A percentile compares a stretch with the other conserved stretches of the same genome.
These are phyloP conservation scores for Mus caroli DNA, from an alignment of 2,797 vertebrate species.

Conservation along the genomic window DNA sequence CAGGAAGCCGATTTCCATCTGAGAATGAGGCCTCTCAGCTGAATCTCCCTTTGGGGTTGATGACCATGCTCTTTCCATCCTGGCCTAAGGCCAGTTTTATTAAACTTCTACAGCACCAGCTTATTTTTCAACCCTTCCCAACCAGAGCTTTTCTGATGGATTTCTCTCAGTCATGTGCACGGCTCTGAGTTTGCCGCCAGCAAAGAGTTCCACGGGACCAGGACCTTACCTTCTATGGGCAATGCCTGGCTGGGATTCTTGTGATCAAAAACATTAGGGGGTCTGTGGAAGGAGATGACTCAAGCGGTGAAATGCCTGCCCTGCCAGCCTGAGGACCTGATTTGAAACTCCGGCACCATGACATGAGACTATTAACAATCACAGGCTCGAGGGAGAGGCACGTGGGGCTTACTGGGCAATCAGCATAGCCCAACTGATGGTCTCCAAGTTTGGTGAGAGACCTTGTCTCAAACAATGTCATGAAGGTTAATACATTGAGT, in stretches of 20 bases:
- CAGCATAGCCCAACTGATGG: background rate
- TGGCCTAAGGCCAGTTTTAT: slow-evolving; percentile 75
- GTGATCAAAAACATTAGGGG: slow-evolving; percentile 35
- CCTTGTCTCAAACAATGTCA: background rate
- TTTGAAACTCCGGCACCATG: background rate
- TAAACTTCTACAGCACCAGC: slow-evolving; percentile 77
- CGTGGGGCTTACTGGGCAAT: background rate
- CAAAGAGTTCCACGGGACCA: slow-evolving; percentile 20
- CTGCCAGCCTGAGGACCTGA: background rate
- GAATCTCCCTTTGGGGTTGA: slow-evolving; percentile 79
- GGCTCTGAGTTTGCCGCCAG: slow-evolving; percentile 61
- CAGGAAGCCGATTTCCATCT: slow-evolving; percentile 81
- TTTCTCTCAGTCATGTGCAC: slow-evolving; percentile 67
- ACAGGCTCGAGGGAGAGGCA: too few relatives aligned
- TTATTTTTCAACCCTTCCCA: slow-evolving; percentile 76
- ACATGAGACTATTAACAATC: background rate
- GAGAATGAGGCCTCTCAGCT: slow-evolving; percentile 82
- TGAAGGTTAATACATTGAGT: background rate
- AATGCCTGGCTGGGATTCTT: slow-evolving; percentile 13
- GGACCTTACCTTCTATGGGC: slow-evolving; percentile 42
- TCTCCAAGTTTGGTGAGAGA: background rate
- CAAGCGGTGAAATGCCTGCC: background rate
- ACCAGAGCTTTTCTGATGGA: slow-evolving; percentile 69
- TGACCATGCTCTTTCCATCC: slow-evolving; percentile 81
- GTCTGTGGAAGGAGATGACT: background rate